Evolutionary conservation across 2,797 vertebrate genomes (phyloP).

Genomic region (Rhyacichthys aspro): DNA sequence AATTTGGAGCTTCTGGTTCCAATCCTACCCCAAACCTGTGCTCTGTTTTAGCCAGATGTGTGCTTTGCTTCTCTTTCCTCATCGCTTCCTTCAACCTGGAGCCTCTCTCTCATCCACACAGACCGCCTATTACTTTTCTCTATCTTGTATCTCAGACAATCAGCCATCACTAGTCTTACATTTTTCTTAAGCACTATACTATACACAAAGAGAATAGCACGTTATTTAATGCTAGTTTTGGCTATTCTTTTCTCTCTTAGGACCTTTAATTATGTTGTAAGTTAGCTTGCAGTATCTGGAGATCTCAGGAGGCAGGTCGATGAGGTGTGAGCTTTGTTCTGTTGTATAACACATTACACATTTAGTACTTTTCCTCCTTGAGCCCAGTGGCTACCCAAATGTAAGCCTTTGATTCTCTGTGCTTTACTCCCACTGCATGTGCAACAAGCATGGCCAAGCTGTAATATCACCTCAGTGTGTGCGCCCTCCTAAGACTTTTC

Average conservation of each 20-base stretch:
- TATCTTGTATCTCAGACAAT: constrained; percentile 76
- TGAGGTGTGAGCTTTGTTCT: constrained; percentile 11
- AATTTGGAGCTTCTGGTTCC: constrained; percentile 41
- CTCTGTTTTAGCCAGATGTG: constrained; percentile 49
- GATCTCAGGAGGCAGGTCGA: constrained; percentile 32
- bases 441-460: constrained; percentile 73
- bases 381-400: constrained; percentile 46
- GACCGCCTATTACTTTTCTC: constrained; percentile 64
- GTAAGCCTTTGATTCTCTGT: constrained; percentile 64
- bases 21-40: constrained; percentile 34
- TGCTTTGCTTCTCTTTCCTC: constrained; percentile 62
- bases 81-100: constrained; percentile 61
- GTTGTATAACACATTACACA: constrained; percentile 34
- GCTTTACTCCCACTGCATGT: constrained; percentile 74
- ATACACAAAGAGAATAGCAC: constrained; percentile 61
- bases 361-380: constrained; percentile 41
- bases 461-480: constrained; percentile 63
- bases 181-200: constrained; percentile 64
- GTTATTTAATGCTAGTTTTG: constrained; percentile 51
- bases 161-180: constrained; percentile 68
- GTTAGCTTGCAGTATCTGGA: constrained; percentile 16
- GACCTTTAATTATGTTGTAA: constrained; percentile 47
- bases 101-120: constrained; percentile 70
- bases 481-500: constrained; percentile 65
- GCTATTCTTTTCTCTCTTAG: constrained; percentile 55